These are phyloP conservation scores for Motacilla alba DNA, from an alignment of 2,113 vertebrate species.

Conservation along the genomic window DNA sequence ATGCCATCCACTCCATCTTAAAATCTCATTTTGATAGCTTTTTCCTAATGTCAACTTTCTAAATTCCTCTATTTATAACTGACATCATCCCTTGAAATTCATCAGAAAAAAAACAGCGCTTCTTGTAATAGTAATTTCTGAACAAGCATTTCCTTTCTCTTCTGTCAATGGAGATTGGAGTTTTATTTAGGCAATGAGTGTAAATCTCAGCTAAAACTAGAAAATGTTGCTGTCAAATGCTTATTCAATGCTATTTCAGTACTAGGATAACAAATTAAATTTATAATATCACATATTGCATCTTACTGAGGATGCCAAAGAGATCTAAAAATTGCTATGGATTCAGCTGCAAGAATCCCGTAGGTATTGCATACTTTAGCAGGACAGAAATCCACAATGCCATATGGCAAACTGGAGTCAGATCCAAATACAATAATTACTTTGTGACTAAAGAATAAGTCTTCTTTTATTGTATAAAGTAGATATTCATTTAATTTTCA, in stretches of 20 bases:
- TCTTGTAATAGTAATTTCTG: neutral
- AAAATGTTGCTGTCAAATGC: neutral
- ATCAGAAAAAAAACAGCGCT: neutral
- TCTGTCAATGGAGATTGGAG: neutral
- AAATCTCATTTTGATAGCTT: neutral
- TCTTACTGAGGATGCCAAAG: neutral
- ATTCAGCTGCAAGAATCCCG: neutral
- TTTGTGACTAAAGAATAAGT: neutral
- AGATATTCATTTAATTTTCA: neutral
- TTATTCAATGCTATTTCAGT: neutral
- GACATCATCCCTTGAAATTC: neutral
- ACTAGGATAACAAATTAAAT: neutral
- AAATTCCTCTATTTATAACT: neutral
- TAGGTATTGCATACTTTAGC: neutral
- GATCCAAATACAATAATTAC: neutral
- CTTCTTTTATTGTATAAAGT: neutral
- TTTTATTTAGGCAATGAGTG: neutral
- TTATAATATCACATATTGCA: neutral
- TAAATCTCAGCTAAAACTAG: neutral
- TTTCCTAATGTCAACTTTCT: neutral
- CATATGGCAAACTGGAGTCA: neutral
- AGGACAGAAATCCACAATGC: neutral
- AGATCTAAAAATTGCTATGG: neutral
- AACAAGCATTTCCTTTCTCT: neutral
- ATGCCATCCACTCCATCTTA: neutral